Conservation (phyloP, 2,888 invertebrate genomes). For the Netelia melanura region DNA sequence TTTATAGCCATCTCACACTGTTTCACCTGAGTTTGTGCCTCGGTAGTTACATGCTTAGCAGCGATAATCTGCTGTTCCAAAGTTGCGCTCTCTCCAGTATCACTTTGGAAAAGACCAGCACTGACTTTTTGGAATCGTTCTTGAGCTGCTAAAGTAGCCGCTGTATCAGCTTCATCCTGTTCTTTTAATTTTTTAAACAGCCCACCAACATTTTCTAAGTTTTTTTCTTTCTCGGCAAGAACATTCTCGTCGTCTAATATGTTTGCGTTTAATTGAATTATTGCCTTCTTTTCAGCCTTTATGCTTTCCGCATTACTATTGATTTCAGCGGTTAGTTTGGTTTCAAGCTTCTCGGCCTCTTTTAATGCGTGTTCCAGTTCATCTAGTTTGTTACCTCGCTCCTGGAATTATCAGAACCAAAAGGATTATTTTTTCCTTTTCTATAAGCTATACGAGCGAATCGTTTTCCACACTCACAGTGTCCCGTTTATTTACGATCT, state of each 20-base stretch:
- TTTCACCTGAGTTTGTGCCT: conserved; percentile 92
- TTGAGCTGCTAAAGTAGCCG: conserved; percentile 90
- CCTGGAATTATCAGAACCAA: conserved; percentile 84
- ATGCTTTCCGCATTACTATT: conserved; percentile 89
- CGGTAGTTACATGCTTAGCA: conserved; percentile 91
- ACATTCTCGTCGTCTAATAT: conserved; percentile 89
- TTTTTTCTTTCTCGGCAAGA: conserved; percentile 87
- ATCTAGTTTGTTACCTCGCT: conserved; percentile 88
- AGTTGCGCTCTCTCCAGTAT: conserved; percentile 92
- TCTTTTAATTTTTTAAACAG: conserved; percentile 90
- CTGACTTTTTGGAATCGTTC: conserved; percentile 93
- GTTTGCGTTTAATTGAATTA: conserved; percentile 89
- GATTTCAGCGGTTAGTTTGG: conserved; percentile 87
- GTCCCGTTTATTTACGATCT: conserved; percentile 89
- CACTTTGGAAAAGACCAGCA: conserved; percentile 92
- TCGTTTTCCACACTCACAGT: conserved; percentile 85
- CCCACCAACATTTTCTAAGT: conserved; percentile 87
- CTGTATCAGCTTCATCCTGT: conserved; percentile 89
- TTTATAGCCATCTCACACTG: conserved; percentile 91
- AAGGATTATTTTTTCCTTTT: background rate
- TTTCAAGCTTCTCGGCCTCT: conserved; percentile 89
- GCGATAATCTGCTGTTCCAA: conserved; percentile 96
- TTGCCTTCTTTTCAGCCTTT: conserved; percentile 89
- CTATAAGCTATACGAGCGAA: conserved; percentile 28
- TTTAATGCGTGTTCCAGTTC: conserved; percentile 88